Conservation (phyloP, 1,140 invertebrate species). For the Brachionus sp. region DNA sequence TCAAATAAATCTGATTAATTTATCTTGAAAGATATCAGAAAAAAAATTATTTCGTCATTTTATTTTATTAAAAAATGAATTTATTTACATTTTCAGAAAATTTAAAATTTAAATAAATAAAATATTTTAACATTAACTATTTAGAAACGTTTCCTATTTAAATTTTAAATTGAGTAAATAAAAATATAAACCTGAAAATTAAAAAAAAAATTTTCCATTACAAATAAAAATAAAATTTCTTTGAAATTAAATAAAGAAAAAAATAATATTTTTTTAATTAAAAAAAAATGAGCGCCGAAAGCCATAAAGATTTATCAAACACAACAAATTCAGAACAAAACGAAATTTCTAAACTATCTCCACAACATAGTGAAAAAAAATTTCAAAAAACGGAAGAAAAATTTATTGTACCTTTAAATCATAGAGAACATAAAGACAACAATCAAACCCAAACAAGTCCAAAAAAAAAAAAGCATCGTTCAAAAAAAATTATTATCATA, state of each 20-base stretch:
- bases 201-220: neutral
- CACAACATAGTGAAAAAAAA: neutral
- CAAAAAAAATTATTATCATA: neutral
- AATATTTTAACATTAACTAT: neutral
- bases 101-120: neutral
- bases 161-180: neutral
- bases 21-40: no score
- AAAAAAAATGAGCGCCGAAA: neutral
- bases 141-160: neutral
- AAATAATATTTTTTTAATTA: neutral
- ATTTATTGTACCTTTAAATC: neutral
- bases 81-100: neutral
- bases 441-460: neutral
- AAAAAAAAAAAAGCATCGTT: neutral
- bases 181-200: neutral
- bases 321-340: neutral
- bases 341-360: neutral
- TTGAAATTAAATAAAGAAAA: neutral
- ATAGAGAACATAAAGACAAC: neutral
- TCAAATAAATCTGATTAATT: no score
- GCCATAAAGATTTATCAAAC: neutral
- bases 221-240: neutral
- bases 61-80: no score
- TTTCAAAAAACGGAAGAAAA: neutral
- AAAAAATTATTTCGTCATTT: no score